Evolutionary conservation across 1,140 invertebrate species (phyloP).

Genomic region (Paramacrobiotus metropolitanus): DNA sequence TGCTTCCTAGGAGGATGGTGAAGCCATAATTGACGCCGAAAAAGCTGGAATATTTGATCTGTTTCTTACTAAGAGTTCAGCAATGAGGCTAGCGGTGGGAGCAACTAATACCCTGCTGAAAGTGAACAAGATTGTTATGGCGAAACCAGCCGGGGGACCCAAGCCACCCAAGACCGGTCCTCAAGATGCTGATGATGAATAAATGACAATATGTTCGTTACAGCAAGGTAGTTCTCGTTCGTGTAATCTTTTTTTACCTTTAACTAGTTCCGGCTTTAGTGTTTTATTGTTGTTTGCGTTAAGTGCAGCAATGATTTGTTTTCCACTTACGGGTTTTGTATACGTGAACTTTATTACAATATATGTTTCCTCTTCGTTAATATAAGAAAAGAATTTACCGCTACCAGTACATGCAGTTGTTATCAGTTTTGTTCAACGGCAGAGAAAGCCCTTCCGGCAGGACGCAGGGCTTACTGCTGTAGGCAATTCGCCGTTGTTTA

Average conservation of each 20-base stretch:
- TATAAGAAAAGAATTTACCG: too few species aligned
- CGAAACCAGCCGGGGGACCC: conserved; percentile 81
- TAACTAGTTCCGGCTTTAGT: neutral
- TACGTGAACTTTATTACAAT: neutral
- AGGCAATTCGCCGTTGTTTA: too few species aligned
- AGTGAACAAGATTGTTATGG: conserved; percentile 98
- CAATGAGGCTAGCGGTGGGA: conserved; percentile 73
- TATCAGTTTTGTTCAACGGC: too few species aligned
- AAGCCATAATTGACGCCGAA: conserved; percentile 42
- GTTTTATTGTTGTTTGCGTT: neutral
- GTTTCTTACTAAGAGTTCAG: conserved; percentile 71
- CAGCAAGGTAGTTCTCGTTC: too few species aligned
- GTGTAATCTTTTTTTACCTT: neutral
- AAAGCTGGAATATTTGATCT: conserved; percentile 56
- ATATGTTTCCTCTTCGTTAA: neutral
- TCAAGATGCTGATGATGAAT: conserved; percentile 38
- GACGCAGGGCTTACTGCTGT: too few species aligned
- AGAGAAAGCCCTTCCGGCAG: too few species aligned
- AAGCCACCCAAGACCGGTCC: conserved; percentile 36
- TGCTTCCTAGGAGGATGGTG: conserved; percentile 28
- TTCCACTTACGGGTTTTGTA: neutral
- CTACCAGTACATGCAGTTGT: too few species aligned
- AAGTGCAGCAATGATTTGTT: neutral
- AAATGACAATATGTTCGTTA: too few species aligned
- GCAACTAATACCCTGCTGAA: conserved; percentile 77